Percentiles rank a stretch among this genome's conserved stretches.
Evolutionary conservation across 2,113 vertebrate genomes (phyloP).

Genomic region (Campylorhamphus procurvoides): DNA sequence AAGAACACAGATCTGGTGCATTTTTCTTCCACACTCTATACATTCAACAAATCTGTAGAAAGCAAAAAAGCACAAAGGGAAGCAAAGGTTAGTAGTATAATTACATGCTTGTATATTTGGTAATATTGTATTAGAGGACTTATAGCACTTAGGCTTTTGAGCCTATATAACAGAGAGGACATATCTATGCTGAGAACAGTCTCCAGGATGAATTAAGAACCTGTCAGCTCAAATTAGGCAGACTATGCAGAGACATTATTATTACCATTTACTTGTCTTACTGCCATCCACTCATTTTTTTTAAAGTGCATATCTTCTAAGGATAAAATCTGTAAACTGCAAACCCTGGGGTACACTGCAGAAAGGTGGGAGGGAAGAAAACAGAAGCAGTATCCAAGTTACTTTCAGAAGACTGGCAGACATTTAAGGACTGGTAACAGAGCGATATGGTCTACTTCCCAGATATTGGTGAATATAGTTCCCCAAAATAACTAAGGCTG

Average conservation of each 20-base stretch:
- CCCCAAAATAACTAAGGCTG: not conserved
- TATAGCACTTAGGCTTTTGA: not conserved
- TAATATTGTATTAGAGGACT: not conserved
- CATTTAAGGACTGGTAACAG: not conserved
- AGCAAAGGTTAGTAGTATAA: not conserved
- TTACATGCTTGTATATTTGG: not conserved
- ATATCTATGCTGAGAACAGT: not conserved
- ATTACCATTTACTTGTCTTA: not conserved
- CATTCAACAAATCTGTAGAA: constrained; percentile 92
- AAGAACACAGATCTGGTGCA: constrained; percentile 98
- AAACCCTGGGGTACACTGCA: not conserved
- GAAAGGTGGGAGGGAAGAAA: not conserved
- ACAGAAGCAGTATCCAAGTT: not conserved
- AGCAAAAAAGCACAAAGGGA: not conserved
- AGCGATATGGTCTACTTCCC: not conserved
- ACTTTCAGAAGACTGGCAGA: not conserved
- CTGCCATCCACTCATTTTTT: not conserved
- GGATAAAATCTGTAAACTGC: not conserved
- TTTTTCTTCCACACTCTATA: constrained; percentile 95
- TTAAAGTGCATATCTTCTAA: not conserved
- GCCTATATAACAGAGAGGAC: not conserved
- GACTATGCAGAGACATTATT: not conserved
- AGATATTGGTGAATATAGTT: not conserved
- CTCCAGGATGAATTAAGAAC: not conserved
- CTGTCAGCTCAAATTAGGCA: not conserved